phyloP scores from a whole-genome alignment of 2,113 vertebrate genomes.

The Jaculus jaculus region DNA sequence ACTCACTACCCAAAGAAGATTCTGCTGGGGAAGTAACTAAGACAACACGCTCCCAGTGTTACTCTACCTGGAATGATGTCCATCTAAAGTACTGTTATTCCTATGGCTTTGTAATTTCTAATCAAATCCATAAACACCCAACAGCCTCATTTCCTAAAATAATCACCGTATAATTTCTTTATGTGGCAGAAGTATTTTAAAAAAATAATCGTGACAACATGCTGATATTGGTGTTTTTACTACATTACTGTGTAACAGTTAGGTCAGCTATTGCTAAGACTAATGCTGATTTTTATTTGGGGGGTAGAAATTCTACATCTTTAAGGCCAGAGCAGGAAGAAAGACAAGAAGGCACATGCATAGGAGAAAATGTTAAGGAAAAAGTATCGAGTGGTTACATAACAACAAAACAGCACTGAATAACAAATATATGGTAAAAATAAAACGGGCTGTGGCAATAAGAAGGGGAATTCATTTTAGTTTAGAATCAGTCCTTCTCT shows the following conservation, averaged over 20 bases:
- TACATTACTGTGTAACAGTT: not conserved
- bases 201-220: not conserved
- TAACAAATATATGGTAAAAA: not conserved
- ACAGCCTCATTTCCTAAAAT: not conserved
- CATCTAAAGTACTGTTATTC: not conserved
- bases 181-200: not conserved
- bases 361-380: not conserved
- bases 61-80: not conserved
- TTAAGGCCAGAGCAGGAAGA: not conserved
- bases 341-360: not conserved
- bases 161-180: not conserved
- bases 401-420: not conserved
- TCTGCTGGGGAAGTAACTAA: not conserved
- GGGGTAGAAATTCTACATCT: not conserved
- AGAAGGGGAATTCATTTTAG: not conserved
- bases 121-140: not conserved
- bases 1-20: not conserved
- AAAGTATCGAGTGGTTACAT: not conserved
- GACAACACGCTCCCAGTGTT: not conserved
- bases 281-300: conserved; percentile 21
- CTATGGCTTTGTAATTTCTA: not conserved
- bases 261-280: not conserved
- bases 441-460: not conserved
- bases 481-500: not conserved
- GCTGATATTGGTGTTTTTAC: not conserved